phyloP scores from a whole-genome alignment of 2,888 invertebrate genomes.

The Sesia bembeciformis region DNA sequence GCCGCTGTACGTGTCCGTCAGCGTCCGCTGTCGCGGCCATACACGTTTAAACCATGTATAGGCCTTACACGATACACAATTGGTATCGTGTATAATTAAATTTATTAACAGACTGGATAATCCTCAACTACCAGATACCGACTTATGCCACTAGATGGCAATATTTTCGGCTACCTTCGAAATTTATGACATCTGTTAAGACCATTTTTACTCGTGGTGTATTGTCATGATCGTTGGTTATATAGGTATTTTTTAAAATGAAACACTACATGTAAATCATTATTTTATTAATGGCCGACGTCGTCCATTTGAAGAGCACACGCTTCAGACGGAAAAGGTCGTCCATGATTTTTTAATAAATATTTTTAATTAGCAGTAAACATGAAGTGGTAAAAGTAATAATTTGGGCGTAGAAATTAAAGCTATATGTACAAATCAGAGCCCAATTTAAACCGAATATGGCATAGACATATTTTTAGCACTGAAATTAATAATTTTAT shows the following conservation, averaged over 20 bases:
- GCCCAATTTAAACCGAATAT: slow-evolving; percentile 9
- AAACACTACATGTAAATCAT: slow-evolving; percentile 14
- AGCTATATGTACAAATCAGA: slow-evolving; percentile 60
- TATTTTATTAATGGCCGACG: slow-evolving; percentile 50
- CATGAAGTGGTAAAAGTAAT: slow-evolving; percentile 29
- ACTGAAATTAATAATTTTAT: background rate
- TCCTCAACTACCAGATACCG: too few species aligned
- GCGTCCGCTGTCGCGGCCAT: too few species aligned
- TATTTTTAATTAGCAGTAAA: background rate
- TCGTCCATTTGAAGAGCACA: slow-evolving; percentile 60
- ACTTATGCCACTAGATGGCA: too few species aligned
- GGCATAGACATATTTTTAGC: background rate
- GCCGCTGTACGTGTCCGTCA: too few species aligned
- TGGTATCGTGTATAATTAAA: too few species aligned
- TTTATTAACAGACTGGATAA: too few species aligned
- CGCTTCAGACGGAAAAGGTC: slow-evolving; percentile 69
- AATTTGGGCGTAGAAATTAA: slow-evolving; percentile 27
- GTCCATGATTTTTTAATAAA: slow-evolving; percentile 34
- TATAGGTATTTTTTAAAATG: background rate
- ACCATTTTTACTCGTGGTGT: too few species aligned
- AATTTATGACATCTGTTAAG: too few species aligned
- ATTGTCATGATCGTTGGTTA: too few species aligned
- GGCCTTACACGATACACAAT: too few species aligned
- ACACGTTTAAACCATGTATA: too few species aligned
- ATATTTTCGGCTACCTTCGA: too few species aligned